Conservation (phyloP, 2,888 invertebrate genomes). For the Drosophila colorata region DNA sequence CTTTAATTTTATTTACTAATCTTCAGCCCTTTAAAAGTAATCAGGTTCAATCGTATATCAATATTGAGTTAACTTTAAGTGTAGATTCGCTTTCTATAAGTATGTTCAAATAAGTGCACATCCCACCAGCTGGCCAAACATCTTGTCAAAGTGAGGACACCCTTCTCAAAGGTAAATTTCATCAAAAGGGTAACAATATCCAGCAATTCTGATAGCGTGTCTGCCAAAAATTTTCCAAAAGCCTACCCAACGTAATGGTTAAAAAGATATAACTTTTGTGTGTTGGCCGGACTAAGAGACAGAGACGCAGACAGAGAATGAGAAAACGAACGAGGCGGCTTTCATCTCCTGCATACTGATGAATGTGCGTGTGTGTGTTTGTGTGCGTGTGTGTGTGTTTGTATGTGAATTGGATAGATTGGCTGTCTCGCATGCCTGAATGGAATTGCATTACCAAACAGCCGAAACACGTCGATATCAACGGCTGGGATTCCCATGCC, state of each 20-base stretch:
- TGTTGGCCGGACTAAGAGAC: conserved; percentile 49
- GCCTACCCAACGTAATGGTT: conserved; percentile 60
- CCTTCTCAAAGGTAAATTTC: not conserved
- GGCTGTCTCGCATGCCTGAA: conserved; percentile 79
- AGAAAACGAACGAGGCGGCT: conserved; percentile 39
- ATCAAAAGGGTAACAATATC: conserved; percentile 36
- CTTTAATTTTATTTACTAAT: too few species aligned
- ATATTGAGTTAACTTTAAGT: not conserved
- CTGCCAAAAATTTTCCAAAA: conserved; percentile 54
- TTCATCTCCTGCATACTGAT: conserved; percentile 78
- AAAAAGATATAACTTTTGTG: conserved; percentile 75
- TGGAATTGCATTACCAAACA: conserved; percentile 78
- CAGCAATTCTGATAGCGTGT: conserved; percentile 40
- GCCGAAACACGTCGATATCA: conserved; percentile 49
- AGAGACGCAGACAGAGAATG: conserved; percentile 11
- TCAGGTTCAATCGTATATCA: not conserved
- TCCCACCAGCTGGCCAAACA: not conserved
- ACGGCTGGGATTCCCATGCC: conserved; percentile 40
- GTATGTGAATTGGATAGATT: conserved; percentile 73
- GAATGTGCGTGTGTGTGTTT: conserved; percentile 49
- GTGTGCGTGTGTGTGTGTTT: conserved; percentile 28
- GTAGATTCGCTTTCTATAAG: not conserved
- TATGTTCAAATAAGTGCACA: not conserved
- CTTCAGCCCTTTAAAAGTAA: too few species aligned
- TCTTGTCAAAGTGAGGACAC: not conserved